Evolutionary conservation across 2,797 vertebrate genomes (phyloP).

Genomic region (Trichosurus vulpecula): DNA sequence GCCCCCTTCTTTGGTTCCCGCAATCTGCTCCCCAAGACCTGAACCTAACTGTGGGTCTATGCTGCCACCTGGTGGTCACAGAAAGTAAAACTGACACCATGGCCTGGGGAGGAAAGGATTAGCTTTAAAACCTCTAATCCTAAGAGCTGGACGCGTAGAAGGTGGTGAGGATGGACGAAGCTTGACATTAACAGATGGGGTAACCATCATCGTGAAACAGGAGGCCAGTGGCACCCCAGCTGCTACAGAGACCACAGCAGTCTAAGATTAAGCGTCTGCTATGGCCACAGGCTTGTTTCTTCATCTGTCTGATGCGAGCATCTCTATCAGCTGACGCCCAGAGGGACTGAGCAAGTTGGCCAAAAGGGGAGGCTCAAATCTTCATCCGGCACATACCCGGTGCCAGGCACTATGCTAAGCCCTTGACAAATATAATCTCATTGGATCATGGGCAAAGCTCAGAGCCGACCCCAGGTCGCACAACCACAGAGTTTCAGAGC

Average conservation of each 20-base stretch:
- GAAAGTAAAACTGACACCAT: background rate
- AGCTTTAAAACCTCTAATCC: background rate
- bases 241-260: background rate
- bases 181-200: background rate
- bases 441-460: background rate
- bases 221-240: background rate
- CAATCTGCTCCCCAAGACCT: background rate
- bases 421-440: background rate
- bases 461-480: background rate
- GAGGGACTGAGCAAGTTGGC: background rate
- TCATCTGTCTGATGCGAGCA: background rate
- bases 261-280: background rate
- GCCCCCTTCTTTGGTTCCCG: background rate
- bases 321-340: background rate
- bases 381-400: background rate
- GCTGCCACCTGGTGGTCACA: slow-evolving; percentile 79
- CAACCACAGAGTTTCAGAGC: background rate
- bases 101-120: background rate
- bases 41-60: slow-evolving; percentile 37
- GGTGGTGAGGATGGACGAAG: background rate
- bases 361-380: background rate
- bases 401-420: background rate
- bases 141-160: background rate
- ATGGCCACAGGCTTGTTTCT: background rate
- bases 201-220: background rate